Evolutionary conservation across 92 coral and sea anemone species (phyloP).

Genomic region (Palythoa heliodiscus): DNA sequence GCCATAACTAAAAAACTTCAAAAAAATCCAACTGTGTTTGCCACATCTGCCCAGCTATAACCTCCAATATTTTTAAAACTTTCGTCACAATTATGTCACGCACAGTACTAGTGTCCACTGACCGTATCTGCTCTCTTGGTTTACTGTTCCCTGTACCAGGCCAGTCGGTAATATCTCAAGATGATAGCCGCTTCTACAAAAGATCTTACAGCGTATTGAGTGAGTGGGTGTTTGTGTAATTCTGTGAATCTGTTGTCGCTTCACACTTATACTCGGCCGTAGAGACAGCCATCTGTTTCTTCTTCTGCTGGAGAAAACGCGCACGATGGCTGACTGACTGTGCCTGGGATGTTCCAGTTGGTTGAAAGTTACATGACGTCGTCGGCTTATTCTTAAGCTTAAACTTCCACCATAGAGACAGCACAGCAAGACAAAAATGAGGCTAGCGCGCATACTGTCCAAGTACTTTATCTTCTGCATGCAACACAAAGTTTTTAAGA

Average conservation of each 20-base stretch:
- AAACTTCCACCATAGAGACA: neutral
- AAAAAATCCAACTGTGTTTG: no score
- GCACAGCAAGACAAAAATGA: neutral
- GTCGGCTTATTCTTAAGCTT: neutral
- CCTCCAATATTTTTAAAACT: no score
- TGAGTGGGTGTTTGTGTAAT: slow-evolving; percentile 81
- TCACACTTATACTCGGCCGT: slow-evolving; percentile 39
- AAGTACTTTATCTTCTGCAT: neutral
- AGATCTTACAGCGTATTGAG: slow-evolving; percentile 73
- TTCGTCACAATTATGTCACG: no score
- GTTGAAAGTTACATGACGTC: neutral
- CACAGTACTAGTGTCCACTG: slow-evolving; percentile 35
- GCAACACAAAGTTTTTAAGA: neutral
- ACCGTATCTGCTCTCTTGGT: slow-evolving; percentile 86
- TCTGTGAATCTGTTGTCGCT: slow-evolving; percentile 45
- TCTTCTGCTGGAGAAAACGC: slow-evolving; percentile 15
- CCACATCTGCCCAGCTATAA: no score
- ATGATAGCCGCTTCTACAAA: slow-evolving; percentile 91
- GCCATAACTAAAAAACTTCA: no score
- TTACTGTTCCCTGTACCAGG: slow-evolving; percentile 74
- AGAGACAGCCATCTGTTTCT: slow-evolving; percentile 6
- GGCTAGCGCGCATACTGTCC: slow-evolving; percentile 1
- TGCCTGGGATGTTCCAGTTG: slow-evolving; percentile 8
- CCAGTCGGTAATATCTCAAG: slow-evolving; percentile 88
- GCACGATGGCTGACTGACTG: neutral